These are phyloP conservation scores for Panthera uncia DNA, from an alignment of 2,113 vertebrate species.

Conservation along the genomic window DNA sequence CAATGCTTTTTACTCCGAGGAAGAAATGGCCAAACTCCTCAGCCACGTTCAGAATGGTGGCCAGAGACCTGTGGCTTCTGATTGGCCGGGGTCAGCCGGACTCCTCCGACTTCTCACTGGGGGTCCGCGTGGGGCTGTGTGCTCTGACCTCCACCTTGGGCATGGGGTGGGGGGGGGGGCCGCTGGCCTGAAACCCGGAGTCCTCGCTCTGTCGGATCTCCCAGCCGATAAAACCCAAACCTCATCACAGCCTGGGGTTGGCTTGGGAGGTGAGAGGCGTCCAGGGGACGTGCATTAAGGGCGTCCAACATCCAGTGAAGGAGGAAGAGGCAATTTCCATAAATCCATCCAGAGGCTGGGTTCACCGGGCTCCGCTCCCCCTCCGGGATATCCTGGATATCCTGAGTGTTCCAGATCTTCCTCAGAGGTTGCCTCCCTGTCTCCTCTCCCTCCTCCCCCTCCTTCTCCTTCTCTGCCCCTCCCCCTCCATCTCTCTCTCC, in stretches of 20 bases:
- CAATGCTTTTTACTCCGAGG: background rate
- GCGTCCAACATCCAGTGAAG: background rate
- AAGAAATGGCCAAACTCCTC: background rate
- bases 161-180: too few species aligned
- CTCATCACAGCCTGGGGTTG: background rate
- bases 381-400: background rate
- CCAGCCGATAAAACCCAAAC: background rate
- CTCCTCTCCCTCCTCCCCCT: background rate
- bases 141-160: background rate
- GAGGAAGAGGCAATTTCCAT: background rate
- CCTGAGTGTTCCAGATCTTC: background rate
- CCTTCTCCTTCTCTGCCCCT: too few species aligned
- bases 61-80: background rate
- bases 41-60: background rate
- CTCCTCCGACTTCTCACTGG: background rate
- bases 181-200: too few species aligned
- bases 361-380: background rate
- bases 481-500: background rate
- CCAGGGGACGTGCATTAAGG: fast-evolving
- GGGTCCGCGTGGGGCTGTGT: background rate
- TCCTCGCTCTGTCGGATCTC: background rate
- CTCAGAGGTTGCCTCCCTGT: background rate
- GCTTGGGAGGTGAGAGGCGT: background rate
- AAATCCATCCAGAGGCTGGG: background rate
- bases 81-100: fast-evolving